Evolutionary conservation across 2,797 vertebrate species (phyloP).

Genomic region (Chloroceryle amazona): DNA sequence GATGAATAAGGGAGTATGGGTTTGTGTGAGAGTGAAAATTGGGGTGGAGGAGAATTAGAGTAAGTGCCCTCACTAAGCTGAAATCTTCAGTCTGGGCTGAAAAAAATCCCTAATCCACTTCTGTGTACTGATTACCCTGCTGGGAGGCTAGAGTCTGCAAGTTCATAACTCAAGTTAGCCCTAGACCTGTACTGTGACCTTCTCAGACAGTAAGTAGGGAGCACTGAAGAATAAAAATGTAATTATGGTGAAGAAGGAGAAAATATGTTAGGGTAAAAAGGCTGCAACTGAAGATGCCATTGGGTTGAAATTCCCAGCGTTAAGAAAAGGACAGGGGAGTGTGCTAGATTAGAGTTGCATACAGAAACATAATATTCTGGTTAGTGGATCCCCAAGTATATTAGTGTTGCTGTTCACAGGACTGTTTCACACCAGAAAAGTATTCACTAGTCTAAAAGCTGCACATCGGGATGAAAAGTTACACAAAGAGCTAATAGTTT

Average conservation of each 20-base stretch:
- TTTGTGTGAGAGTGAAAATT: background rate
- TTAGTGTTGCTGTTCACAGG: background rate
- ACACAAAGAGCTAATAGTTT: background rate
- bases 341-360: background rate
- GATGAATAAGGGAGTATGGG: background rate
- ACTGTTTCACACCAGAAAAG: background rate
- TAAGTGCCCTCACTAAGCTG: background rate
- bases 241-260: background rate
- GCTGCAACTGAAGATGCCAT: background rate
- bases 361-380: background rate
- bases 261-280: background rate
- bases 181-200: background rate
- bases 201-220: background rate
- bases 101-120: background rate
- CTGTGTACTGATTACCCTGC: background rate
- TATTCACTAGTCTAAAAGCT: background rate
- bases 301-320: background rate
- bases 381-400: background rate
- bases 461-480: background rate
- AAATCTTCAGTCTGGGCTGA: background rate
- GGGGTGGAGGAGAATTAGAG: background rate
- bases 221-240: background rate
- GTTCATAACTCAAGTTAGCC: background rate
- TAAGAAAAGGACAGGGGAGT: background rate
- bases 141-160: background rate